These are phyloP conservation scores for Umimayanthus chanpuru DNA, from an alignment of 92 coral and sea anemone genomes.

Conservation along the genomic window DNA sequence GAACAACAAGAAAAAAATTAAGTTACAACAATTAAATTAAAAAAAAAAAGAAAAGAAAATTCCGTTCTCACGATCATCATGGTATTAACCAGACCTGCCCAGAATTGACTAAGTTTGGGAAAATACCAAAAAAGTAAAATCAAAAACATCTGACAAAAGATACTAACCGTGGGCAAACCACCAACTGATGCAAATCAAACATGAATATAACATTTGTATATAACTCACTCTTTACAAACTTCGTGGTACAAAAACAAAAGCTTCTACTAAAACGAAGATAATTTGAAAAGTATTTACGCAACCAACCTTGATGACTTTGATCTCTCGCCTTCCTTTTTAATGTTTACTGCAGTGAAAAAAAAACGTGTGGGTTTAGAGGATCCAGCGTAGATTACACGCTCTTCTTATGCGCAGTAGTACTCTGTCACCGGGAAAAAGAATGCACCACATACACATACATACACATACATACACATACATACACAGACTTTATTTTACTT, in stretches of 20 bases:
- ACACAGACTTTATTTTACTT: no score
- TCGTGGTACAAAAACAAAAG: no score
- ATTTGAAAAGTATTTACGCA: not conserved
- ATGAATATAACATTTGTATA: not conserved
- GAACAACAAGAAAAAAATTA: no score
- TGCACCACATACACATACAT: no score
- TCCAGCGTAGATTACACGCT: not conserved
- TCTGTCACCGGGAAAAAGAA: not conserved
- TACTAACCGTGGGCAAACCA: not conserved
- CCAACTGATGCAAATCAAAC: not conserved
- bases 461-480: no score
- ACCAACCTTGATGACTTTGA: constrained; percentile 76
- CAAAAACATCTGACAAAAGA: not conserved
- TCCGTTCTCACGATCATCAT: no score
- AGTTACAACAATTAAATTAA: no score
- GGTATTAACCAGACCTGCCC: no score
- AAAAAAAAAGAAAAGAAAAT: no score
- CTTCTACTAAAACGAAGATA: no score
- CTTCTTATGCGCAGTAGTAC: not conserved
- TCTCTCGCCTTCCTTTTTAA: constrained; percentile 72
- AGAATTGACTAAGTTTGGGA: not conserved
- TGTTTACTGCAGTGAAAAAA: constrained; percentile 47
- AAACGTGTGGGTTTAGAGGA: not conserved
- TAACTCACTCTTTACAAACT: not conserved
- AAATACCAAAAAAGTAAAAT: not conserved